phyloP scores from a whole-genome alignment of 2,888 invertebrate genomes.

The Blera fallax region DNA sequence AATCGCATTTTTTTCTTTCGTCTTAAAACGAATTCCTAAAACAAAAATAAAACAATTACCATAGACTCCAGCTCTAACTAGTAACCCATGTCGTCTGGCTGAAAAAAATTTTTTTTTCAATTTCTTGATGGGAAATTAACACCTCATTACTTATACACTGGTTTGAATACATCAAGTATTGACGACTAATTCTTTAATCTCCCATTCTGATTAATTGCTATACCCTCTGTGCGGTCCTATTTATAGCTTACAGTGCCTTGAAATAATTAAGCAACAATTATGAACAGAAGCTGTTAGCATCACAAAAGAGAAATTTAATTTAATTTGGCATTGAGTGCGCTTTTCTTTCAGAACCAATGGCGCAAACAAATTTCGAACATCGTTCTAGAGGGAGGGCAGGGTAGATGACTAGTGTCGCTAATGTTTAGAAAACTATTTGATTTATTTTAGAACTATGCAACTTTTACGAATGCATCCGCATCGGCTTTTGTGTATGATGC shows the following conservation, averaged over 20 bases:
- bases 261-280: conserved; percentile 18
- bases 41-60: not conserved
- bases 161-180: conserved; percentile 2
- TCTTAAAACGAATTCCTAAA: not conserved
- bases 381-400: not conserved
- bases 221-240: not conserved
- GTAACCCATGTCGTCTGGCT: not conserved
- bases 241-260: not conserved
- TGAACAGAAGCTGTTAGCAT: not conserved
- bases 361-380: not conserved
- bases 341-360: conserved; percentile 14
- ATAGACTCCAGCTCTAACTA: not conserved
- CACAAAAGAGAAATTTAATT: not conserved
- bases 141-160: not conserved
- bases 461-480: not conserved
- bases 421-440: not conserved
- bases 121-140: not conserved
- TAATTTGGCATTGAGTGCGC: not conserved
- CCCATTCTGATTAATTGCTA: conserved; percentile 11
- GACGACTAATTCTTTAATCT: not conserved
- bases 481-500: not conserved
- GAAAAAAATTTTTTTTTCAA: not conserved
- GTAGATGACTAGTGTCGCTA: not conserved
- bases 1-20: not conserved
- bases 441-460: not conserved